phyloP scores from a whole-genome alignment of 1,140 invertebrate species.

The Meloidogyne hapla region DNA sequence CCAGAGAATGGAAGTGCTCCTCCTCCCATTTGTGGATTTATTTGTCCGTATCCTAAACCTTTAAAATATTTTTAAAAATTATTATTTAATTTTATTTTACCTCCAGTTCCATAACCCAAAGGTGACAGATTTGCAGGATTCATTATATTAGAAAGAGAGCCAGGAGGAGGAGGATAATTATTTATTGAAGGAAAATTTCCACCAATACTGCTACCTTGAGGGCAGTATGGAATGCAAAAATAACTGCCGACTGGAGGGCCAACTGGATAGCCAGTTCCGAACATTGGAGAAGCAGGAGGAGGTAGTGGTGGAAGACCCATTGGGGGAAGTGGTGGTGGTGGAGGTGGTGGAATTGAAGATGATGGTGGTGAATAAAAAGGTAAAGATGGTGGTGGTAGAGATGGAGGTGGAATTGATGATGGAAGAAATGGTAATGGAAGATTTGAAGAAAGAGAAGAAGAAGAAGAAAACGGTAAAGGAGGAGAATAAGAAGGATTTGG shows the following conservation, averaged over 20 bases:
- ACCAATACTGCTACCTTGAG: not conserved
- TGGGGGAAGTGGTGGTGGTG: not conserved
- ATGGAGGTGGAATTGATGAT: not conserved
- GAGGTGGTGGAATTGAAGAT: not conserved
- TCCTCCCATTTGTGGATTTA: not conserved
- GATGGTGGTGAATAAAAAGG: not conserved
- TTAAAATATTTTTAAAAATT: not conserved
- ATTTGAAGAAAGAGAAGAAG: not conserved
- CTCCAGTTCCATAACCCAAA: slow-evolving; percentile 12
- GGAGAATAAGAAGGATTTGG: not conserved
- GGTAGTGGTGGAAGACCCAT: no score
- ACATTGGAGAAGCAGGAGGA: not conserved
- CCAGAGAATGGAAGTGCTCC: slow-evolving; percentile 8
- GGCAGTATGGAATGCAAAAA: slow-evolving; percentile 11
- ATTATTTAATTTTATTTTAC: not conserved
- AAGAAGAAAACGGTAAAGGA: not conserved
- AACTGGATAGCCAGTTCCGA: slow-evolving; percentile 15
- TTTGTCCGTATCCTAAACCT: not conserved
- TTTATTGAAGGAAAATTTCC: not conserved
- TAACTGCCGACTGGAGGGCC: not conserved
- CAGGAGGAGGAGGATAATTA: not conserved
- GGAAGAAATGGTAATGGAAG: not conserved
- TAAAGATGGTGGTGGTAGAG: not conserved
- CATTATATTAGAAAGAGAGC: not conserved
- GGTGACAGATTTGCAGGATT: slow-evolving; percentile 17